Conservation (phyloP, 1,140 invertebrate species). For the Camponotus floridanus region DNA sequence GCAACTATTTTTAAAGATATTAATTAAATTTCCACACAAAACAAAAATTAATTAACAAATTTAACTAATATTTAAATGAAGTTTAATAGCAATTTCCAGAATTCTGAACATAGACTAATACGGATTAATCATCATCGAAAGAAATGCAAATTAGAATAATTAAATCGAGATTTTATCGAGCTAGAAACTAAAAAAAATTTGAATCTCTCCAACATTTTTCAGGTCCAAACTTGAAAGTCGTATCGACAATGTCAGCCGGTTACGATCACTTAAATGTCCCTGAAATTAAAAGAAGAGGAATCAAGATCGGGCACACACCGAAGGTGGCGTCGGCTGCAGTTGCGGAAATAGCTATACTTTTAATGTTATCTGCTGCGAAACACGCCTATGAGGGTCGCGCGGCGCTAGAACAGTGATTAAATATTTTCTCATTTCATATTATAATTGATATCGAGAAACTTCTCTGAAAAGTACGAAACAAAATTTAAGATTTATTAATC, state of each 20-base stretch:
- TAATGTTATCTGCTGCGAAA: too few species aligned
- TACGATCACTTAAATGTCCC: slow-evolving; percentile 90
- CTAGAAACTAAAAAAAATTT: background rate
- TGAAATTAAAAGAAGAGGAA: slow-evolving; percentile 89
- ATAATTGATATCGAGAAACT: background rate
- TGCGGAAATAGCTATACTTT: slow-evolving; percentile 94
- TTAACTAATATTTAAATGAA: too few species aligned
- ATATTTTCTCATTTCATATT: slow-evolving; percentile 22
- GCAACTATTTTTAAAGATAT: too few species aligned
- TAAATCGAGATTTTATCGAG: too few species aligned
- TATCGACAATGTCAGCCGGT: slow-evolving; percentile 93
- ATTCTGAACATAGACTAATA: too few species aligned
- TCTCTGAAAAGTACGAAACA: background rate
- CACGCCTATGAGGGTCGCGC: slow-evolving; percentile 90
- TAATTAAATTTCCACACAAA: background rate
- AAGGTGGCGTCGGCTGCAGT: slow-evolving; percentile 92
- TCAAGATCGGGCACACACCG: slow-evolving; percentile 93
- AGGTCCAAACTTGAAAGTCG: slow-evolving; percentile 89
- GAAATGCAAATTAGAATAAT: too few species aligned
- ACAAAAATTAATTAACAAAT: too few species aligned
- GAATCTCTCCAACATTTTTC: slow-evolving; percentile 14
- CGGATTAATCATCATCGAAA: too few species aligned
- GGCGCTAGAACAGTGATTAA: slow-evolving; percentile 88
- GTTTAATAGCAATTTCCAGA: too few species aligned
- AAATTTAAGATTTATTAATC: background rate